phyloP scores from a whole-genome alignment of 2,888 invertebrate species.

The Zhengitettix transpicula region DNA sequence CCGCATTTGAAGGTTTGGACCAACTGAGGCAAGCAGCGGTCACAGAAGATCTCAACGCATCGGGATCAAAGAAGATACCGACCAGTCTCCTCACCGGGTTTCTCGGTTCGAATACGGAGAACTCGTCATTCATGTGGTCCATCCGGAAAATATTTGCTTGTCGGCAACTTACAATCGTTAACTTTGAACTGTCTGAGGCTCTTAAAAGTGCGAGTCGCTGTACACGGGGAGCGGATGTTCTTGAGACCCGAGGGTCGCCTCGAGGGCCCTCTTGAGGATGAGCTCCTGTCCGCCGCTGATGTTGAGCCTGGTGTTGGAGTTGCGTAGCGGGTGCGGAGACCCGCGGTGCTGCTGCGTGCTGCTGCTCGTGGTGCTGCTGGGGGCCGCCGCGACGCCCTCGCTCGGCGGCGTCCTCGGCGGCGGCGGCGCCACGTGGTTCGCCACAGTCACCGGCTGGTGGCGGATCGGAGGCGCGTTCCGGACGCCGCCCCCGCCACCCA shows the following conservation, averaged over 20 bases:
- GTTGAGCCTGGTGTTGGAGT: constrained; percentile 10
- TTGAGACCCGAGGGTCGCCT: background rate
- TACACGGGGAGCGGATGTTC: background rate
- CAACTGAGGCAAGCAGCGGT: too few species aligned
- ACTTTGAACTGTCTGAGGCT: too few species aligned
- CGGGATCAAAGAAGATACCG: too few species aligned
- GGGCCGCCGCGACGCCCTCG: background rate
- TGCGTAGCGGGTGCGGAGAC: constrained; percentile 13
- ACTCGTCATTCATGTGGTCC: too few species aligned
- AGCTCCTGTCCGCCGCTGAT: constrained; percentile 11
- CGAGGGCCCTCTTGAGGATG: constrained; percentile 7
- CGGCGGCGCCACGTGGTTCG: constrained; percentile 2
- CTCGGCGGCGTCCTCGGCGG: background rate
- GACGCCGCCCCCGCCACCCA: constrained; percentile 23
- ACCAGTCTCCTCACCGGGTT: too few species aligned
- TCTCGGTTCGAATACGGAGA: too few species aligned
- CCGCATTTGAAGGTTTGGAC: too few species aligned
- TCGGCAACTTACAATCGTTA: too few species aligned
- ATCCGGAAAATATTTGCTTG: too few species aligned
- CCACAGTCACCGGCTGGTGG: constrained; percentile 13
- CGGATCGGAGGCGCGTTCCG: constrained; percentile 13
- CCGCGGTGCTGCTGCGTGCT: constrained; percentile 2
- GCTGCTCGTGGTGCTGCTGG: background rate
- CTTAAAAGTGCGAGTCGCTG: background rate
- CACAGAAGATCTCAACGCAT: too few species aligned